Base-by-base conservation (phyloP, 2,888 invertebrate species). In the Pristionchus exspectatus region DNA sequence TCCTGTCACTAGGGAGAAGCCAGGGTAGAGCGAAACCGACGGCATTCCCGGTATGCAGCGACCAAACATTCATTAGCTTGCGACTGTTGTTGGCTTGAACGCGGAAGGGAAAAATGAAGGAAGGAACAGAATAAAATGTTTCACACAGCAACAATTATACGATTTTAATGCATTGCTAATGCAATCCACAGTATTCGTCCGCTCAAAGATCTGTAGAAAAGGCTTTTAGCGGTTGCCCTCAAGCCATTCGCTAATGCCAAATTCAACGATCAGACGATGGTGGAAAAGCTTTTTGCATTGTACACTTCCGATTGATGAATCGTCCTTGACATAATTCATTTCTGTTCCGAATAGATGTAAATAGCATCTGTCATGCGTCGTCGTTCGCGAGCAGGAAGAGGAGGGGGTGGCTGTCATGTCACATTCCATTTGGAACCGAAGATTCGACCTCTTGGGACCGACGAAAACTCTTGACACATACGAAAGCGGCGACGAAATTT, bases 311-410 rank as follows among this genome's bases (percentile, higher is more conserved):
- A 16, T 24, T 27, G n/a, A 69, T 0, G 14, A 27, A 5, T n/a
- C 69, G 77, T 24, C 24, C 77, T 77, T 44, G 77, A 7, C 38
- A 77, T 7, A 44, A 10, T 44, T 33, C 33, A 30, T 72, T 30
- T 24, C 2, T 50, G 44, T 50, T n/a, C 24, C 30, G 30, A 14
- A 27, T 27, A 30, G 69, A 30, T 38, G 74, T 54, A 27, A 81
- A 81, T 81, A 81, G 81, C 50, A 21, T 24, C 50, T 21, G 50
- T 54, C 81, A 38, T 21, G 38, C 74, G 74, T 69, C 74, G 38
- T 74, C 74, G 38, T 74, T 74, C 69, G 30, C 30, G 9, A 72
- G 69, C 10, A 72, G 69, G 74, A 38, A 38, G 74, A 38, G 74
- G 38, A 38, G 50, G 50, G 24, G 77, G 77, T 2, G 66, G 63